Percentiles rank a stretch among this genome's conserved stretches.
Evolutionary conservation across 1,140 invertebrate genomes (phyloP).

Genomic region (Leptinotarsa lineolata): DNA sequence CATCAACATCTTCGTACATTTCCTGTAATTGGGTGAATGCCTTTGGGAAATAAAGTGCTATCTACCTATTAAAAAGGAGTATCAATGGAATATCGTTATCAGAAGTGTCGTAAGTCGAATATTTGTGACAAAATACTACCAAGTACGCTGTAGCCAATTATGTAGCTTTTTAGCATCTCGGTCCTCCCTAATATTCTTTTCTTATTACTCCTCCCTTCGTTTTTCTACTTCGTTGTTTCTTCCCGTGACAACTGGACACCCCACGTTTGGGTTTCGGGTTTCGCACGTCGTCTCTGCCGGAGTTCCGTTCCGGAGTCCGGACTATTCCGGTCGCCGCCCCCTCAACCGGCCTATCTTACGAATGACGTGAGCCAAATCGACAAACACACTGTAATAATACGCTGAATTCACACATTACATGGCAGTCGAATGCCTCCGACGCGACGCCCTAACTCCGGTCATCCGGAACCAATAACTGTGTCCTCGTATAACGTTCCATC

Average conservation of each 20-base stretch:
- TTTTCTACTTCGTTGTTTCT: constrained; percentile 17
- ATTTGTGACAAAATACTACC: no score
- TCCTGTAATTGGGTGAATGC: no score
- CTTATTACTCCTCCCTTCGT: neutral
- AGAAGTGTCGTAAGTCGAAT: no score
- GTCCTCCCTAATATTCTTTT: neutral
- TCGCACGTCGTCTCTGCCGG: constrained; percentile 31
- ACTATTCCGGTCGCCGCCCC: constrained; percentile 18
- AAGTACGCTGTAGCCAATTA: no score
- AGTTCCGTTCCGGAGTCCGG: constrained; percentile 30
- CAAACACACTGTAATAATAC: constrained; percentile 41
- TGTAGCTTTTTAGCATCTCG: no score
- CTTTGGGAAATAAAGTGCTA: no score
- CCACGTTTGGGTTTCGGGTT: constrained; percentile 41
- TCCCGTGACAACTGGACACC: constrained; percentile 42
- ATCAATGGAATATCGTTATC: no score
- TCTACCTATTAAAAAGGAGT: no score
- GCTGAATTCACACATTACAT: constrained; percentile 45
- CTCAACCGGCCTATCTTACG: constrained; percentile 10
- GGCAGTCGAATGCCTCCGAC: constrained; percentile 16
- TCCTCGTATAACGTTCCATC: constrained; percentile 27
- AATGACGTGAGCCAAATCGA: constrained; percentile 36
- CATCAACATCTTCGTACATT: no score
- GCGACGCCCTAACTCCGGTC: constrained; percentile 31
- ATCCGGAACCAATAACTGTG: constrained; percentile 43